Percentiles rank a stretch among this genome's conserved stretches.
These are phyloP conservation scores for Rhinolophus ferrumequinum DNA, from an alignment of 2,113 vertebrate genomes.

Conservation along the genomic window DNA sequence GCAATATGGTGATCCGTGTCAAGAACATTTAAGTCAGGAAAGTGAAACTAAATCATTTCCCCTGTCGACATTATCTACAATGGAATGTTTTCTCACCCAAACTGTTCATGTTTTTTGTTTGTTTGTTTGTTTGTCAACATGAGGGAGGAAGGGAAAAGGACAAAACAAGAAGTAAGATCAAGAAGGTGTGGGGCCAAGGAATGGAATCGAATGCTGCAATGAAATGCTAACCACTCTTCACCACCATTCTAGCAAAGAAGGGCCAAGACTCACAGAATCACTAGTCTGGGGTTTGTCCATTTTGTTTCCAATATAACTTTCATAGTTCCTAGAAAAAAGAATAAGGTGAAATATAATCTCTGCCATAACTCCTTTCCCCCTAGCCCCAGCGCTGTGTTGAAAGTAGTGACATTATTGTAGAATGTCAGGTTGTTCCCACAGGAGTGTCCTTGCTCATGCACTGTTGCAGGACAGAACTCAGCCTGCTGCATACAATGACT, in stretches of 20 bases:
- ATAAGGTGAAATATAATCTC: not conserved
- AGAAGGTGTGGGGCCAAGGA: not conserved
- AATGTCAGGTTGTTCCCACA: not conserved
- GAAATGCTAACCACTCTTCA: not conserved
- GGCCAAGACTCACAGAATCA: not conserved
- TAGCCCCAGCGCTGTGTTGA: not conserved
- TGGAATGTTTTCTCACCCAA: not conserved
- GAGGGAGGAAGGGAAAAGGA: not conserved
- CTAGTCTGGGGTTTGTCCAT: not conserved
- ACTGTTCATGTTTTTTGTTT: not conserved
- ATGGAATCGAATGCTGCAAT: not conserved
- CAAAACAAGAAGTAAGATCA: not conserved
- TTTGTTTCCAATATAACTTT: slow-evolving; percentile 42
- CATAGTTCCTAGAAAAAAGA: not conserved
- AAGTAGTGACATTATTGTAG: not conserved
- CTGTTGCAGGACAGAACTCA: not conserved
- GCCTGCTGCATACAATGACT: not conserved
- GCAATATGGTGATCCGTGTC: not conserved
- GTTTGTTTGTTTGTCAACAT: not conserved
- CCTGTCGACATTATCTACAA: not conserved
- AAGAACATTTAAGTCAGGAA: not conserved
- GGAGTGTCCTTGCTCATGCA: not conserved
- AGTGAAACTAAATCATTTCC: slow-evolving; percentile 31
- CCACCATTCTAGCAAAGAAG: not conserved
- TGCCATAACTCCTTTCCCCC: not conserved